Conservation (phyloP, 2,113 vertebrate species). For the Herpetotheres cachinnans region DNA sequence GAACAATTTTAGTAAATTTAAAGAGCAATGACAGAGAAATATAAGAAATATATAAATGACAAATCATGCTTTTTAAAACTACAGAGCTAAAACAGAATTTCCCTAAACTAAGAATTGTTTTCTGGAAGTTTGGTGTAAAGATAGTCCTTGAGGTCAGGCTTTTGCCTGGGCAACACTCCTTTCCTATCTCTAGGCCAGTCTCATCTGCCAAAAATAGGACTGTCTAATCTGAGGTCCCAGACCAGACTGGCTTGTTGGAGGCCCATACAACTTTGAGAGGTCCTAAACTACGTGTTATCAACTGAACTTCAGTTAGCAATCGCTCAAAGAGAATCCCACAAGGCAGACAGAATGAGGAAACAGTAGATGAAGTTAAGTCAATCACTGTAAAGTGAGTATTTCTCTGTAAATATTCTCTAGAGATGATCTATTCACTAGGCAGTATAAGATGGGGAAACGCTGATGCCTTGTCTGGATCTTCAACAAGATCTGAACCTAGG, state of each 20-base stretch:
- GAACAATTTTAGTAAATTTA: not conserved
- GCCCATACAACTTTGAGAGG: not conserved
- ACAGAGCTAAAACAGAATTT: not conserved
- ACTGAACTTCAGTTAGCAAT: not conserved
- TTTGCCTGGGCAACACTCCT: not conserved
- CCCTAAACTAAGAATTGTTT: not conserved
- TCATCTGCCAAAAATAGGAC: not conserved
- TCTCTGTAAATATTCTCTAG: not conserved
- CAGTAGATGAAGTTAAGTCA: not conserved
- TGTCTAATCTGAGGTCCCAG: not conserved
- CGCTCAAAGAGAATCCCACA: not conserved
- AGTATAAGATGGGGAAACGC: not conserved
- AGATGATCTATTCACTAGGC: not conserved
- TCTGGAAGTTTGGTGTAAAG: not conserved
- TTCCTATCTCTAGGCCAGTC: not conserved
- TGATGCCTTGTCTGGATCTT: not conserved
- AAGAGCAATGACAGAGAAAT: not conserved
- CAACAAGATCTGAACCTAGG: not conserved
- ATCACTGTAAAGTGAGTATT: not conserved
- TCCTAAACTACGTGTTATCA: not conserved
- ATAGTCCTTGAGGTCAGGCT: not conserved
- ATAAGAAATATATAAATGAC: not conserved
- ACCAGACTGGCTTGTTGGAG: not conserved
- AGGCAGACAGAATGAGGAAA: not conserved
- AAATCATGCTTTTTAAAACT: not conserved